These are phyloP conservation scores for Microchrysa polita DNA, from an alignment of 2,888 invertebrate species.

Conservation along the genomic window DNA sequence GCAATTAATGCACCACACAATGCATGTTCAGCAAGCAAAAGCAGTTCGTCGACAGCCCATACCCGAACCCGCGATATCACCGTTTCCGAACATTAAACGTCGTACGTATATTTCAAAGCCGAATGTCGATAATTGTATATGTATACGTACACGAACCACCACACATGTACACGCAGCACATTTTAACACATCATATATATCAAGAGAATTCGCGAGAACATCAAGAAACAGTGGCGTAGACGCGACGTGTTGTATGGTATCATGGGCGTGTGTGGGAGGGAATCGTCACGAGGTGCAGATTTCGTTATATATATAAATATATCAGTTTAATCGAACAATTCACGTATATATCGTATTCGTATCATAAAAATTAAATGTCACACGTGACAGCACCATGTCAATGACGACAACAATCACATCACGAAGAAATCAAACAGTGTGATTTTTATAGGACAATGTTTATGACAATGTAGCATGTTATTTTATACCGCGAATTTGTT, in stretches of 20 bases:
- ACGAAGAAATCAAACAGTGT: slow-evolving; percentile 49
- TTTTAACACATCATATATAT: background rate
- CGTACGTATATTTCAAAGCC: slow-evolving; percentile 20
- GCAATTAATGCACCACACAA: slow-evolving; percentile 16
- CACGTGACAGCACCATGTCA: slow-evolving; percentile 30
- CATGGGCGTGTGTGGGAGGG: slow-evolving; percentile 11
- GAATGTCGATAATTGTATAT: background rate
- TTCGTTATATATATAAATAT: slow-evolving; percentile 13
- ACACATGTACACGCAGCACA: slow-evolving; percentile 12
- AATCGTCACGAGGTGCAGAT: background rate
- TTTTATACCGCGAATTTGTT: slow-evolving; percentile 38
- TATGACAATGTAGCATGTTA: slow-evolving; percentile 27
- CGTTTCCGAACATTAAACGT: slow-evolving; percentile 16
- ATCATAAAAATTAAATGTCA: slow-evolving; percentile 41
- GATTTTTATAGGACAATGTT: slow-evolving; percentile 40
- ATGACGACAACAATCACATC: slow-evolving; percentile 42
- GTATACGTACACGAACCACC: slow-evolving; percentile 23
- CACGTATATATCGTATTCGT: slow-evolving; percentile 42
- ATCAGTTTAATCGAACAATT: slow-evolving; percentile 42
- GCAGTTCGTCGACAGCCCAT: slow-evolving; percentile 19
- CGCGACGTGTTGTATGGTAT: no score
- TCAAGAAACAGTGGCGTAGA: slow-evolving; percentile 19
- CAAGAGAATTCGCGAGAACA: slow-evolving; percentile 10
- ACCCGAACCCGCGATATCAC: slow-evolving; percentile 28
- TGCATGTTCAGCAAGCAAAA: background rate